Evolutionary conservation across 30 jellyfish, hydroid and myxozoan species (phyloP).

Genomic region (Hydractinia echinata): DNA sequence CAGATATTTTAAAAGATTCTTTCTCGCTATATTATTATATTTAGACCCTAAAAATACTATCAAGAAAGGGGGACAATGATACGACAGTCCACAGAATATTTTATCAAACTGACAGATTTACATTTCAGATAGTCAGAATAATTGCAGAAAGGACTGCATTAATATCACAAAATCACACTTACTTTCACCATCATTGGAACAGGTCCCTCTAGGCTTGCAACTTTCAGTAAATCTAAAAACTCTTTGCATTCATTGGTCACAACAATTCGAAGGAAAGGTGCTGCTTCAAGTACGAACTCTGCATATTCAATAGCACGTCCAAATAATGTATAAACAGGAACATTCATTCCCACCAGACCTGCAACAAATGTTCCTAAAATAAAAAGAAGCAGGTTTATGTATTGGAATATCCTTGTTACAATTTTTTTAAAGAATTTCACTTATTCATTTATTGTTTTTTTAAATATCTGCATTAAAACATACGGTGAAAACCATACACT

Average conservation of each 20-base stretch:
- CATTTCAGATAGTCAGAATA: too few species aligned
- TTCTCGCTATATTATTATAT: too few species aligned
- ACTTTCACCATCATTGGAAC: conserved; percentile 14
- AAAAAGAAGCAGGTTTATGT: neutral
- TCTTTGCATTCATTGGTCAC: conserved; percentile 14
- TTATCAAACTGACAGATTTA: too few species aligned
- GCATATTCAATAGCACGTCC: conserved; percentile 14
- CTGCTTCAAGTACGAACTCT: neutral
- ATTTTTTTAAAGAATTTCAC: too few species aligned
- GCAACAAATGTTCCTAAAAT: conserved; percentile 72
- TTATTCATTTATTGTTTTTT: too few species aligned
- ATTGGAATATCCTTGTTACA: neutral
- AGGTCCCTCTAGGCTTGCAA: neutral
- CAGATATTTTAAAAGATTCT: too few species aligned
- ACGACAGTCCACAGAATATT: too few species aligned
- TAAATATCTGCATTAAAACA: too few species aligned
- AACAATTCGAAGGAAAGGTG: conserved; percentile 8
- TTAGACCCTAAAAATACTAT: too few species aligned
- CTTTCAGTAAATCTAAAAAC: neutral
- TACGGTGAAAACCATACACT: too few species aligned
- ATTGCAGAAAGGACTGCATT: too few species aligned
- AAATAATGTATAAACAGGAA: conserved; percentile 34
- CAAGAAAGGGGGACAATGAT: too few species aligned
- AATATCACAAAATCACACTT: neutral
- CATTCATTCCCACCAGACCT: conserved; percentile 69